Conservation (phyloP, 2,797 vertebrate species). For the Trachops cirrhosus region DNA sequence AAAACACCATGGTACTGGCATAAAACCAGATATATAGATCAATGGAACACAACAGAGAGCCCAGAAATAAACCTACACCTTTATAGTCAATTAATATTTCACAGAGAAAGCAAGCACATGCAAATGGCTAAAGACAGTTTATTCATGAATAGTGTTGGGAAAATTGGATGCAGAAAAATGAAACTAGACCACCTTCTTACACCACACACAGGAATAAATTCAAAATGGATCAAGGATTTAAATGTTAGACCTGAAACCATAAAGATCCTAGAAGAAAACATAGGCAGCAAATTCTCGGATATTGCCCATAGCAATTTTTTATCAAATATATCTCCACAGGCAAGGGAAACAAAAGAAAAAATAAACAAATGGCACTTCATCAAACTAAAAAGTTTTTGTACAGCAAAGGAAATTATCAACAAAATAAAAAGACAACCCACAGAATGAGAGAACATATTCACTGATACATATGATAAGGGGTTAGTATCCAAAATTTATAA, state of each 20-base stretch:
- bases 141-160: background rate
- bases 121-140: background rate
- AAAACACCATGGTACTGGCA: background rate
- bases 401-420: background rate
- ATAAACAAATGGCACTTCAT: background rate
- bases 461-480: background rate
- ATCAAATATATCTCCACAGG: background rate
- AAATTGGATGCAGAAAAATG: background rate
- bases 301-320: background rate
- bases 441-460: background rate
- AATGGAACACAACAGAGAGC: background rate
- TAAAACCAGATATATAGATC: background rate
- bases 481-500: background rate
- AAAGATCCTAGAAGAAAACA: background rate
- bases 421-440: background rate
- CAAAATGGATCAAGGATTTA: background rate
- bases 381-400: background rate
- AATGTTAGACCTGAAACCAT: background rate
- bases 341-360: background rate
- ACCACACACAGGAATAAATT: background rate
- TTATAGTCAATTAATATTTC: background rate
- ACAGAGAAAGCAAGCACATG: background rate
- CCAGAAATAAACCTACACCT: background rate
- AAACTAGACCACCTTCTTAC: background rate
- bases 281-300: background rate